Evolutionary conservation across 2,797 vertebrate genomes (phyloP).

Genomic region (Bryconaethiops microstoma): DNA sequence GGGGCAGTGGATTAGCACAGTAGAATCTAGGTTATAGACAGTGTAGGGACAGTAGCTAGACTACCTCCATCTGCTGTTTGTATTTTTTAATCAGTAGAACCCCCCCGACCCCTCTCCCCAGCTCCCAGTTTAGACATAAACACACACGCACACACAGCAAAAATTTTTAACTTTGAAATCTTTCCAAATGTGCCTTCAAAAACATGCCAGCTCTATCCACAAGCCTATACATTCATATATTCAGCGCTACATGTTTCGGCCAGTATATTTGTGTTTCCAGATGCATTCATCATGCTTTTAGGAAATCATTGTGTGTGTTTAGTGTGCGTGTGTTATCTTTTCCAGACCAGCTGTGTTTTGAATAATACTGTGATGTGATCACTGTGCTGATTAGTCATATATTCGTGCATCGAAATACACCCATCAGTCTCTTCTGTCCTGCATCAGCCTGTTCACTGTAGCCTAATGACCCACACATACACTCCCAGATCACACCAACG

Average conservation of each 20-base stretch:
- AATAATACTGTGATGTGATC: slow-evolving; percentile 24
- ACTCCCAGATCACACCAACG: not conserved
- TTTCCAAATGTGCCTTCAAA: not conserved
- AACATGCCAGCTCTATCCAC: not conserved
- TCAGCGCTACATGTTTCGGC: not conserved
- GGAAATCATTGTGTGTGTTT: not conserved
- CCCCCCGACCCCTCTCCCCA: slow-evolving; percentile 13
- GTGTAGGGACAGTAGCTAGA: slow-evolving; percentile 52
- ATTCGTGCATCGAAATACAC: slow-evolving; percentile 27
- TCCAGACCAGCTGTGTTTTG: slow-evolving; percentile 28
- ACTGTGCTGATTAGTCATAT: slow-evolving; percentile 13
- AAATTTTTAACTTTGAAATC: not conserved
- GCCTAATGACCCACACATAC: slow-evolving; percentile 17
- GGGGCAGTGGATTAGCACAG: slow-evolving; percentile 73
- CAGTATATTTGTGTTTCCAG: not conserved
- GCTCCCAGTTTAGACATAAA: slow-evolving; percentile 16
- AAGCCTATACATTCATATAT: slow-evolving; percentile 4
- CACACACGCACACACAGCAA: slow-evolving; percentile 27
- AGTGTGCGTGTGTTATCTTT: slow-evolving; percentile 42
- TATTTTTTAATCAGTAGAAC: slow-evolving; percentile 61
- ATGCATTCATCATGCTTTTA: slow-evolving; percentile 19
- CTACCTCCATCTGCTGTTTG: slow-evolving; percentile 82
- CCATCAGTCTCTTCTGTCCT: not conserved
- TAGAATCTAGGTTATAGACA: slow-evolving; percentile 80
- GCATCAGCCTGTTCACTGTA: slow-evolving; percentile 10